Base-by-base conservation (phyloP, 2,888 invertebrate species). In the Blomia tropicalis region DNA sequence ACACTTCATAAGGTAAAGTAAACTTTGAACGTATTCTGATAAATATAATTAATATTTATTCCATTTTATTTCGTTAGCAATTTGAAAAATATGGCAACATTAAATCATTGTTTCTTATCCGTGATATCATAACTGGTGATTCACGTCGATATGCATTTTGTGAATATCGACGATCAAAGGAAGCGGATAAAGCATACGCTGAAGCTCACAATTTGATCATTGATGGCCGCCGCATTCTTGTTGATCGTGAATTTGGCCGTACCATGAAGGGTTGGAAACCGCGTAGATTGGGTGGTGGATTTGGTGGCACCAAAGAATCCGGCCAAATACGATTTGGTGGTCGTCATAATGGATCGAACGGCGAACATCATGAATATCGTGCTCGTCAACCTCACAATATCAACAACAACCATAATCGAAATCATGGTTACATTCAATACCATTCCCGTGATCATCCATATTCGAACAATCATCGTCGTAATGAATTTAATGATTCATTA, bases 301-400 rank as follows among this genome's bases (percentile, higher is more conserved):
- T 88, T 71, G 87, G 87, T 2, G 90, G 90, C 0, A n/a, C n/a
- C n/a, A 87, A 85, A 70, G 85, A 87, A 73, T 84, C 89, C 0
- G 90, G 90, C 0, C 90, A 91, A 71, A 76, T 90, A 44, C 74
- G 90, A 64, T 91, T 90, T 76, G 90, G 90, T 1, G 84, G 90
- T 53, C 78, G 80, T 19, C 14, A n/a, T n/a, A n/a, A n/a, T n/a
- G n/a, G n/a, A n/a, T n/a, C 32, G 14, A 41, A 14, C 14, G 22
- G 3, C 3, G 47, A 47, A 23, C 47, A 25, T 25, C 23, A 22
- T 23, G 22, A 14, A 25, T 47, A 11, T 36, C 36, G 17, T 7
- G 7, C 36, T 11, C 36, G 36, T 11, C 17, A 7, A 11, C 17
- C 36, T 11, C 17, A 11, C 36, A 36, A 36, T 17, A 36, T 23